Conservation (phyloP, 2,113 vertebrate species). For the Rhinopithecus roxellana region DNA sequence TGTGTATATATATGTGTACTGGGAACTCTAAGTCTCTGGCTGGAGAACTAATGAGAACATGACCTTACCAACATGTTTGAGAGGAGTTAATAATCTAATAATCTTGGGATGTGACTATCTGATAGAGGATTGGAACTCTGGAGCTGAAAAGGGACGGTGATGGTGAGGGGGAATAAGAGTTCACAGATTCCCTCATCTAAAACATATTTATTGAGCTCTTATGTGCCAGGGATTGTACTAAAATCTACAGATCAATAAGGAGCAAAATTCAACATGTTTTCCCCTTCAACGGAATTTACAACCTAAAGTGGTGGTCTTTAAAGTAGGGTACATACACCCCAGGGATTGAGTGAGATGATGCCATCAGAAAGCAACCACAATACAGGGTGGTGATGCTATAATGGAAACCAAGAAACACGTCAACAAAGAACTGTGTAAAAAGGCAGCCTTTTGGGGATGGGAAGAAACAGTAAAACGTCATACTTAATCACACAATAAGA, state of each 20-base stretch:
- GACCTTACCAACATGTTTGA: not conserved
- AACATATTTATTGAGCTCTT: not conserved
- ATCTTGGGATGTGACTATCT: not conserved
- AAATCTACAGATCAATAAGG: not conserved
- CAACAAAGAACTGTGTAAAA: not conserved
- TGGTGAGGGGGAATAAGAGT: not conserved
- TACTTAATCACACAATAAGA: not conserved
- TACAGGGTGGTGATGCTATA: not conserved
- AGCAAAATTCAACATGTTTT: not conserved
- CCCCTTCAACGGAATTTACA: not conserved
- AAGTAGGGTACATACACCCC: not conserved
- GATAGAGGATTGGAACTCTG: not conserved
- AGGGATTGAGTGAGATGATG: not conserved
- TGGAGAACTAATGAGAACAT: not conserved
- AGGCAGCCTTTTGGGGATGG: not conserved
- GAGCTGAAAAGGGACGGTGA: not conserved
- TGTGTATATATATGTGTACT: not conserved
- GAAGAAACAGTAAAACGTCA: slow-evolving; percentile 8
- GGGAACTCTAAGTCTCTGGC: not conserved
- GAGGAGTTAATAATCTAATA: not conserved
- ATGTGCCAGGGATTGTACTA: not conserved
- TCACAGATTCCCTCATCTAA: not conserved
- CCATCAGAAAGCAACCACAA: not conserved
- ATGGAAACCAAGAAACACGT: not conserved
- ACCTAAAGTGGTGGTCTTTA: not conserved